Percentiles rank a stretch among this genome's conserved stretches.
Evolutionary conservation across 92 coral and sea anemone species (phyloP).

Genomic region (Epizoanthus stellaris): DNA sequence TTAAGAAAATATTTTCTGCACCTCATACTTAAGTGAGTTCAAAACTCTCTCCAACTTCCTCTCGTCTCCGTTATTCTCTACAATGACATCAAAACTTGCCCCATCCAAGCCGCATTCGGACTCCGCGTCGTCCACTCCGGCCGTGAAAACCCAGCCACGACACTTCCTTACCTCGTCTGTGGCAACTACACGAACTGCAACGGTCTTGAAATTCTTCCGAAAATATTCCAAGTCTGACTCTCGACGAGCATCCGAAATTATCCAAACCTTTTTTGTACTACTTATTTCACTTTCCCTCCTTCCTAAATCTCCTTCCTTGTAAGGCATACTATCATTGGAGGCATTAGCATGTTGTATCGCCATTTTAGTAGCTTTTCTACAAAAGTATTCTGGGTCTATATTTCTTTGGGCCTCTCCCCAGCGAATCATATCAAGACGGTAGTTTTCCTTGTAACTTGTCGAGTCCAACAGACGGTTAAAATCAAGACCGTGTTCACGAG

Average conservation of each 20-base stretch:
- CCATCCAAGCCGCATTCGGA: conserved; percentile 96
- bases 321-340: not conserved
- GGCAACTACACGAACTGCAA: conserved; percentile 81
- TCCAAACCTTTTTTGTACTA: conserved; percentile 71
- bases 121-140: conserved; percentile 92
- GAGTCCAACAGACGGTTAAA: conserved; percentile 86
- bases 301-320: not conserved
- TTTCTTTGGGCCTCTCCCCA: conserved; percentile 95
- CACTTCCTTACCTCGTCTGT: conserved; percentile 65
- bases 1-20: no score
- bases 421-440: conserved; percentile 84
- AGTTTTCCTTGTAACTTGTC: conserved; percentile 84
- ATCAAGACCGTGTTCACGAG: conserved; percentile 80
- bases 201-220: conserved; percentile 54
- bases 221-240: conserved; percentile 79
- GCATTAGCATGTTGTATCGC: conserved; percentile 17
- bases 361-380: conserved; percentile 79
- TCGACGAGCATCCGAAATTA: conserved; percentile 91
- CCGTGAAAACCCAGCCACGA: conserved; percentile 91
- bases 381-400: conserved; percentile 82
- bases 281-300: not conserved
- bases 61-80: conserved; percentile 76
- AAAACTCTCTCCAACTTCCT: conserved; percentile 15
- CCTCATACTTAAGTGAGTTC: not conserved
- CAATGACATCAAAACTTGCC: conserved; percentile 69